Evolutionary conservation across 2,888 invertebrate genomes (phyloP).

Genomic region (Ephialtes manifestator): DNA sequence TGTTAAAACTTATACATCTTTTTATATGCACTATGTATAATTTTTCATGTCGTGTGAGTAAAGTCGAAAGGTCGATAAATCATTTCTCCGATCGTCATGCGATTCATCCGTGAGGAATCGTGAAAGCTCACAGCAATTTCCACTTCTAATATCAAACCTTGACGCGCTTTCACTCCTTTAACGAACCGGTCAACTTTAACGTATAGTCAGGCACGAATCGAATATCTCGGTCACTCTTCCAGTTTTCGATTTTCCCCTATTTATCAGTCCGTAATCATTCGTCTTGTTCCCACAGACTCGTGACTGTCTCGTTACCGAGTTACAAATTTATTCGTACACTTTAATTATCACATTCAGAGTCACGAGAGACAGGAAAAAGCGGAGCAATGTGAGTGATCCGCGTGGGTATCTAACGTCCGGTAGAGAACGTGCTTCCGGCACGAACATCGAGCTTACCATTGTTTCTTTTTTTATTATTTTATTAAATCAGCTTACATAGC

Average conservation of each 20-base stretch:
- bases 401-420: conserved; percentile 58
- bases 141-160: conserved; percentile 59
- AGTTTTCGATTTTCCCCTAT: conserved; percentile 54
- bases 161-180: conserved; percentile 69
- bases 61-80: conserved; percentile 21
- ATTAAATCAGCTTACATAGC: neutral
- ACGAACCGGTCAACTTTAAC: conserved; percentile 54
- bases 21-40: no score
- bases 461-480: conserved; percentile 11
- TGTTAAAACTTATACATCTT: no score
- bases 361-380: conserved; percentile 50
- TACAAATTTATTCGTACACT: conserved; percentile 42
- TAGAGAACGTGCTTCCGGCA: conserved; percentile 27
- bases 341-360: conserved; percentile 48
- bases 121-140: conserved; percentile 64
- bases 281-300: conserved; percentile 2
- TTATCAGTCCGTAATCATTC: conserved; percentile 30
- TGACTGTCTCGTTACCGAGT: conserved; percentile 48
- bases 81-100: conserved; percentile 35
- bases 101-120: conserved; percentile 60
- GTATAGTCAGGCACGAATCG: conserved; percentile 13
- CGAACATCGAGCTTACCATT: conserved; percentile 24
- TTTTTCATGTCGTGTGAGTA: neutral
- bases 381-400: conserved; percentile 35
- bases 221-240: conserved; percentile 63